Base-by-base conservation (phyloP, 2,888 invertebrate species). In the Eupithecia vulgata region DNA sequence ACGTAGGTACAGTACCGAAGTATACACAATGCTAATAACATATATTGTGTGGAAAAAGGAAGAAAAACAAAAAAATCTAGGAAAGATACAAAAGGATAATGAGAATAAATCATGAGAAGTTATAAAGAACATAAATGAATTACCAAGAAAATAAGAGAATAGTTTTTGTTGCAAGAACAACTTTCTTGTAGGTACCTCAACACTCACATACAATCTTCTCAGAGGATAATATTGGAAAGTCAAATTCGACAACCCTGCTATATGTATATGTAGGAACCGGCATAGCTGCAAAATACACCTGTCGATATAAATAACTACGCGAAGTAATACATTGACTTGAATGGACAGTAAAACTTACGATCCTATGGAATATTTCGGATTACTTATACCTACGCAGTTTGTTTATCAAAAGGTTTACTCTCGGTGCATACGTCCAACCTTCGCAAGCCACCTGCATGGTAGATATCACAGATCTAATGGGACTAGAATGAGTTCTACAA, bases 361-460 rank as follows among this genome's bases (percentile, higher is more conserved):
- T 15, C 30, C 7, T n/a, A n/a, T 65, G 30, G 35, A 68, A 68
- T 71, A 67, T 81, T 83, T 84, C 80, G 81, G 80, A 79, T 81
- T 76, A 73, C 30, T 30, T 30, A 30, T 30, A 3, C 30, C 30
- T 76, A 69, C 80, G 40, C 48, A 48, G 68, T 75, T 71, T 70
- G 70, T 72, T 72, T 70, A 75, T 69, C 34, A 71, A 73, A 82
- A 82, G 78, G n/a, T 64, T 62, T 34, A 52, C 7, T 13, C 21
- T 25, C 12, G 8, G 57, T 57, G 8, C 21, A 57, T 52, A 48
- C 48, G 48, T 17, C 12, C n/a, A 64, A 81, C 88, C 88, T 88
- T 87, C 84, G 80, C 82, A 78, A 81, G 78, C 82, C 83, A 85
- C 84, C 84, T 83, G 83, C 78, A 78, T 73, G 25, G 72, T 78